phyloP scores from a whole-genome alignment of 1,140 invertebrate genomes.

The Drosophila kanapiae region DNA sequence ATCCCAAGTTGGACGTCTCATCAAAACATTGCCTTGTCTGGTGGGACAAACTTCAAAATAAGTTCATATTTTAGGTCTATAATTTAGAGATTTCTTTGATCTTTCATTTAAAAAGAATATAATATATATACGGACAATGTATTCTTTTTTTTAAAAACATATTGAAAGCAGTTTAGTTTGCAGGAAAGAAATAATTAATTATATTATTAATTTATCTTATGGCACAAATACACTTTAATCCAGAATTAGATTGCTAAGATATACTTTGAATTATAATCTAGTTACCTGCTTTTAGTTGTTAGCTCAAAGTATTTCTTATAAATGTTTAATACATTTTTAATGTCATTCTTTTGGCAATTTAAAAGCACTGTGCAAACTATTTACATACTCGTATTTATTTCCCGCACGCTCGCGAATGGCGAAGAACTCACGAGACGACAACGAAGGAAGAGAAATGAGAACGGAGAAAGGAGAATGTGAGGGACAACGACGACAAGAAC shows the following conservation, averaged over 20 bases:
- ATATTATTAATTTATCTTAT: too few species aligned
- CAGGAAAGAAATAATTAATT: too few species aligned
- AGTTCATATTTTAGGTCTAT: neutral
- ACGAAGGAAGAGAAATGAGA: constrained; percentile 12
- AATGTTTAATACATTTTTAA: neutral
- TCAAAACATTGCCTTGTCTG: constrained; percentile 23
- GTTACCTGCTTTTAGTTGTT: too few species aligned
- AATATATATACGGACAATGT: too few species aligned
- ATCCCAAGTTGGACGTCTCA: constrained; percentile 5
- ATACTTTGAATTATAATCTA: too few species aligned
- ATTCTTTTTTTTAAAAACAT: too few species aligned
- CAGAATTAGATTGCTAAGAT: neutral
- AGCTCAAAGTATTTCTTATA: neutral
- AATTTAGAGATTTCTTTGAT: neutral
- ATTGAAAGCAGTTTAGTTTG: too few species aligned
- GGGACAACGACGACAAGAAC: constrained; percentile 30
- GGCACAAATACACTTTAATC: neutral
- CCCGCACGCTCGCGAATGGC: constrained; percentile 55
- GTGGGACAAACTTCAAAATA: neutral
- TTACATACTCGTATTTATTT: constrained; percentile 76
- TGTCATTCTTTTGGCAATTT: neutral
- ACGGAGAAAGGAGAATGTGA: constrained; percentile 6
- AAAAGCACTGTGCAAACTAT: constrained; percentile 61
- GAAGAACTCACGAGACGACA: constrained; percentile 19
- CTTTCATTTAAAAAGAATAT: neutral